Evolutionary conservation across 2,113 vertebrate genomes (phyloP).

Genomic region (Panthera tigris): DNA sequence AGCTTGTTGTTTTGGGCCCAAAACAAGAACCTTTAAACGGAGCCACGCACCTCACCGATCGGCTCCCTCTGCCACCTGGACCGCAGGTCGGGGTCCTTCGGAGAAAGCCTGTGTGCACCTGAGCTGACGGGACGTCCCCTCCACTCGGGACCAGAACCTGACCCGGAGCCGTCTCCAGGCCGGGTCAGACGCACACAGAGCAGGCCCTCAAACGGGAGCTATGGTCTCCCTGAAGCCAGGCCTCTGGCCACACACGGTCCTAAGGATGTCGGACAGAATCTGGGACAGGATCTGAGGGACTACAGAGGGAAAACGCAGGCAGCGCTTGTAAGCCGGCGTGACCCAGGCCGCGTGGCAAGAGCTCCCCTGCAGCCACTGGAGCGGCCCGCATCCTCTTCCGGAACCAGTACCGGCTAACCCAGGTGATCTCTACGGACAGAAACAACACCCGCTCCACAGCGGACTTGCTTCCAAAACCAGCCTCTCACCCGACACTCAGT

Average conservation of each 20-base stretch:
- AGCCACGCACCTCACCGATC: background rate
- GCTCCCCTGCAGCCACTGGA: background rate
- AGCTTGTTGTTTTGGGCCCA: background rate
- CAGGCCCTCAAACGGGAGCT: accelerated
- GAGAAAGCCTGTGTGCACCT: background rate
- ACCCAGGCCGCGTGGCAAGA: background rate
- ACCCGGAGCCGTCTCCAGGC: background rate
- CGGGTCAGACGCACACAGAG: too few species aligned
- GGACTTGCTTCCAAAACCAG: background rate
- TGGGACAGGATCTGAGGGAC: background rate
- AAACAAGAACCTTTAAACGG: background rate
- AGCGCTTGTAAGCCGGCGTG: background rate
- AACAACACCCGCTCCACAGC: background rate
- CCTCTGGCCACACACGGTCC: accelerated
- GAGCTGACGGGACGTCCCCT: background rate
- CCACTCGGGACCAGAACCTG: background rate
- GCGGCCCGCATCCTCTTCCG: too few species aligned
- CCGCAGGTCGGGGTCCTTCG: background rate
- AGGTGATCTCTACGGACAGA: background rate
- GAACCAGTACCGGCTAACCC: too few species aligned
- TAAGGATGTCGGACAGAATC: background rate
- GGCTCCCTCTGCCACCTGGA: background rate
- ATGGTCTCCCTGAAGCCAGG: background rate
- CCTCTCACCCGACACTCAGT: background rate
- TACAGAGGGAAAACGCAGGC: background rate